phyloP scores from a whole-genome alignment of 1,140 invertebrate species.

The Temnothorax nylanderi region DNA sequence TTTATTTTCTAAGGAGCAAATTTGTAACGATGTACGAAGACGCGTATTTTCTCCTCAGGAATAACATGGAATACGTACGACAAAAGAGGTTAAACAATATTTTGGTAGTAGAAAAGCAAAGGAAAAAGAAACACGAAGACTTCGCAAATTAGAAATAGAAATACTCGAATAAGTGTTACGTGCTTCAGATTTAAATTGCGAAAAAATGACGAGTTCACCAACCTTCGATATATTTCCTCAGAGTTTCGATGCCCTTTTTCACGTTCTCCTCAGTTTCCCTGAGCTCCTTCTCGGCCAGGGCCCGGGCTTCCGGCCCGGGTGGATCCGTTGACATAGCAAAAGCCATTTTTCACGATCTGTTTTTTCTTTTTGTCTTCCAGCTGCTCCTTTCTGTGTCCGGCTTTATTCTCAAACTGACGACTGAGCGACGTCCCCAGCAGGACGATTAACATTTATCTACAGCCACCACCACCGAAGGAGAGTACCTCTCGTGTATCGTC shows the following conservation, averaged over 20 bases:
- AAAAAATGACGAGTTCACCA: slow-evolving; percentile 47
- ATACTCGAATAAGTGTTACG: background rate
- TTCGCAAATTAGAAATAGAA: background rate
- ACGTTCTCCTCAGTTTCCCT: slow-evolving; percentile 89
- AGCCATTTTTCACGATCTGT: slow-evolving; percentile 68
- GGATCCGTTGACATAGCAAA: slow-evolving; percentile 72
- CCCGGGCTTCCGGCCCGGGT: slow-evolving; percentile 80
- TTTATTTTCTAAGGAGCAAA: background rate
- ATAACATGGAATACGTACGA: background rate
- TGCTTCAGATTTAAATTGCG: background rate
- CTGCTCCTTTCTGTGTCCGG: background rate
- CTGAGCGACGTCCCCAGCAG: slow-evolving; percentile 70
- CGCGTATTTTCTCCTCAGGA: background rate
- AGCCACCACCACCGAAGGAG: slow-evolving; percentile 65
- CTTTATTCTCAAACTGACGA: background rate
- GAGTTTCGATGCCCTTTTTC: slow-evolving; percentile 86
- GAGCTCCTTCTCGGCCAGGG: slow-evolving; percentile 88
- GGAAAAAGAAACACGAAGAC: background rate
- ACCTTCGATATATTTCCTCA: slow-evolving; percentile 88
- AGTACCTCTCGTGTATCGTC: slow-evolving; percentile 79
- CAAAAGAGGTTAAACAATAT: background rate
- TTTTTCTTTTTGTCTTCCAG: background rate
- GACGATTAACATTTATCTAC: slow-evolving; percentile 77
- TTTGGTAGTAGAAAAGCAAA: background rate
- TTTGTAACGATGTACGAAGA: background rate